Evolutionary conservation across 2,113 vertebrate species (phyloP), one percentile per base, ranked within the genome.

Genomic region (Neogobius melanostomus): DNA sequence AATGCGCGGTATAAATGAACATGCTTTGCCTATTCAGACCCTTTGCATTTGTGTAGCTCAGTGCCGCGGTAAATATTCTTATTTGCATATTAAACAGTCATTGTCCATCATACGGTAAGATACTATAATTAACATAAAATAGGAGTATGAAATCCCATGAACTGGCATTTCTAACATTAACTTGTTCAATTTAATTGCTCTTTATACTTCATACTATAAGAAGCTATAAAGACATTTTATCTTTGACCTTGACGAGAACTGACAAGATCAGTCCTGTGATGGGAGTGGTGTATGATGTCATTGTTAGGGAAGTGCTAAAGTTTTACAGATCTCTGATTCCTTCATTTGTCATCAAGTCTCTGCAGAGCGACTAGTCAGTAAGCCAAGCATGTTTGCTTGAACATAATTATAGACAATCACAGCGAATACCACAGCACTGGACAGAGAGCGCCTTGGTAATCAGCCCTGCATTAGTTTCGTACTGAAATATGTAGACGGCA

Each of bases 401-500:
- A 61, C 12, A n/a, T 61, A 16, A 64, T 64, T 64, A 64, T 3
- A 48, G 44, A 9, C 8, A 10, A 46, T 56, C 28, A 54, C 15
- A 43, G 42, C 2, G 48, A 10, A 52, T 50, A 17, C 7, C 17
- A 64, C 42, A n/a, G 43, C 44, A 42, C 8, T 5, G 16, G 15
- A 7, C n/a, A 53, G 4, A 64, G 10, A 53, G 8, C 46, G 43
- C 62, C 53, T 74, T 72, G 16, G 11, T 10, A 36, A 72, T 72
- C 51, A 69, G 44, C 56, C 11, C 43, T 36, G 49, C 54, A 15
- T 59, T 56, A 8, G 44, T 62, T 57, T 63, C 7, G 53, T 57
- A 59, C 14, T 68, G 44, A 71, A 36, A 28, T 48, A 69, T 14
- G 61, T 66, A 49, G n/a, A 54, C 56, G 53, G 64, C 69, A 60